Evolutionary conservation across 2,797 vertebrate species (phyloP).

Genomic region (Amblyraja radiata): DNA sequence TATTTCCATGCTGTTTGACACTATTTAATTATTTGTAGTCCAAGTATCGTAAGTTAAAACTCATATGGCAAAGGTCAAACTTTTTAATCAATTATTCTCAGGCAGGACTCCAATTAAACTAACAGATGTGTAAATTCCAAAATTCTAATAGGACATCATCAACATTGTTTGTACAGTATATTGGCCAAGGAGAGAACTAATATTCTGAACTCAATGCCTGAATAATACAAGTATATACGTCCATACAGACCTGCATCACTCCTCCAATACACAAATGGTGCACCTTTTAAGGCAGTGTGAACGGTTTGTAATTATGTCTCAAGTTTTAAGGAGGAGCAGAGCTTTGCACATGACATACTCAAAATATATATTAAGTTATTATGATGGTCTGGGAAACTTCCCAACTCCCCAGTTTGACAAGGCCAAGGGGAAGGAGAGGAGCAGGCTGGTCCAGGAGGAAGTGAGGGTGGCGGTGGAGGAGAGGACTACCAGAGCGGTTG

Average conservation of each 20-base stretch:
- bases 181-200: not conserved
- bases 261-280: too few species aligned
- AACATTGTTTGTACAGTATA: not conserved
- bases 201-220: not conserved
- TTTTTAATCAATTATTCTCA: not conserved
- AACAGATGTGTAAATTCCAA: not conserved
- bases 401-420: too few species aligned
- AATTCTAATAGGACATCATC: not conserved
- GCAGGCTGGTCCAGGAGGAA: too few species aligned
- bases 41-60: not conserved
- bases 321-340: not conserved
- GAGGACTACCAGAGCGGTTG: too few species aligned
- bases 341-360: not conserved
- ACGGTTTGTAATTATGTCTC: not conserved
- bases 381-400: too few species aligned
- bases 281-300: not conserved
- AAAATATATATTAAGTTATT: not conserved
- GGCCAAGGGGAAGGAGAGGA: too few species aligned
- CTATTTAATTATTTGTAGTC: not conserved
- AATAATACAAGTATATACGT: not conserved
- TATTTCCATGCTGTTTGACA: too few species aligned
- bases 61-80: not conserved
- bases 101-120: not conserved
- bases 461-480: too few species aligned
- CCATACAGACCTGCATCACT: not conserved